Conservation (phyloP, 2,888 invertebrate species). For the Drosophila monieri region DNA sequence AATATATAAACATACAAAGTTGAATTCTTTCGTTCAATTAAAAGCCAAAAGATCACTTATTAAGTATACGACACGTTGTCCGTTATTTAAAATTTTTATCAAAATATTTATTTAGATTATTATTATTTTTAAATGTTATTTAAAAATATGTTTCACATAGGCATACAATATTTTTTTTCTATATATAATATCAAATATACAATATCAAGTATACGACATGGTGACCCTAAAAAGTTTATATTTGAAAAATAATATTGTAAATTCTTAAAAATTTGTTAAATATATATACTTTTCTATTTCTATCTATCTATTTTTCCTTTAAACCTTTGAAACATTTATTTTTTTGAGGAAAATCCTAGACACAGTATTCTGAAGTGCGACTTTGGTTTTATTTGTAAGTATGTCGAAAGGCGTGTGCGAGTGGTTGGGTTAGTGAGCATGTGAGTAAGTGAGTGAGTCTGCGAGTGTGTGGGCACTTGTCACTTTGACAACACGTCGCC, state of each 20-base stretch:
- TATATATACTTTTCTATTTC: too few relatives aligned
- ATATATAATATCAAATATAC: not conserved
- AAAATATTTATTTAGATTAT: too few relatives aligned
- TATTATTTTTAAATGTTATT: too few relatives aligned
- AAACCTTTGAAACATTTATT: not conserved
- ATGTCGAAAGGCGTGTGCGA: constrained; percentile 32
- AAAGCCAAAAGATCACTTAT: too few relatives aligned
- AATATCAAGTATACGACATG: constrained; percentile 2
- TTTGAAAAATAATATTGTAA: too few relatives aligned
- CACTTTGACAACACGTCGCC: constrained; percentile 51
- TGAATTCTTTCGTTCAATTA: too few relatives aligned
- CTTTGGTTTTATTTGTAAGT: constrained; percentile 29
- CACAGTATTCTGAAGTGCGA: constrained; percentile 2
- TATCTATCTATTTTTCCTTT: not conserved
- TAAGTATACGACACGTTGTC: too few relatives aligned
- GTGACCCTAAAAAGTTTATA: not conserved
- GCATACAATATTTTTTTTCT: not conserved
- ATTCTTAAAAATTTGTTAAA: too few relatives aligned
- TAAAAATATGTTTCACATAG: too few relatives aligned
- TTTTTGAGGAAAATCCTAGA: not conserved
- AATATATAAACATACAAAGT: too few relatives aligned
- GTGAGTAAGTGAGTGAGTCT: constrained; percentile 38
- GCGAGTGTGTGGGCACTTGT: constrained; percentile 47
- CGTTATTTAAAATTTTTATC: too few relatives aligned
- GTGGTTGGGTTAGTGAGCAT: constrained; percentile 20